These are phyloP conservation scores for Athripsodes cinereus DNA, from an alignment of 2,888 invertebrate genomes.

Conservation along the genomic window DNA sequence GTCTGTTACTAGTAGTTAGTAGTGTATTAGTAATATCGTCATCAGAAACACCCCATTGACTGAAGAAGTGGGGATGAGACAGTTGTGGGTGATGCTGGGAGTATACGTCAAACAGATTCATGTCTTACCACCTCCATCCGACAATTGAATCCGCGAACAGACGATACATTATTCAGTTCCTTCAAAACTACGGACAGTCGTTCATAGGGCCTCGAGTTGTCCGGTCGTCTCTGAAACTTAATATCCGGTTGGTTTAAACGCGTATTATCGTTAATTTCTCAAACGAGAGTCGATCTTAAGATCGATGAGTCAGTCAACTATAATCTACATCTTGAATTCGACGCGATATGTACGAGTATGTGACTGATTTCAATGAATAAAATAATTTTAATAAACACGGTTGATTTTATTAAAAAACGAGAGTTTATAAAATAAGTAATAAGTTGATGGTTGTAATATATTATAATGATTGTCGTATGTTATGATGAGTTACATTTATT, in stretches of 20 bases:
- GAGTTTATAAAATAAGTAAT: background rate
- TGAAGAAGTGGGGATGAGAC: background rate
- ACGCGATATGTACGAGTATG: background rate
- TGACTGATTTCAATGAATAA: background rate
- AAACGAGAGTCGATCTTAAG: background rate
- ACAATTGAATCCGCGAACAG: background rate
- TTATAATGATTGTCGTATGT: too few species aligned
- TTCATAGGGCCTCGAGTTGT: conserved; percentile 7
- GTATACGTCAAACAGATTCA: background rate
- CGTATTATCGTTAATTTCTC: background rate
- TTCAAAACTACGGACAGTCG: conserved; percentile 6
- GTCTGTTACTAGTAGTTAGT: too few species aligned
- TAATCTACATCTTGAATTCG: background rate
- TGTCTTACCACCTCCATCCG: background rate
- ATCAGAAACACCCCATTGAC: background rate
- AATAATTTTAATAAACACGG: too few species aligned
- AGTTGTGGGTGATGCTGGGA: background rate
- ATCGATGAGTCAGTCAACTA: background rate
- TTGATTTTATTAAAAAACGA: too few species aligned
- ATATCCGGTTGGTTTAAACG: background rate
- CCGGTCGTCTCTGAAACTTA: background rate
- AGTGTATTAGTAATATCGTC: background rate
- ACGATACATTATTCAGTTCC: background rate
- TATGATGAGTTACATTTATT: background rate
- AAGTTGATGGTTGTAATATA: background rate